These are phyloP conservation scores for Pentalonia nigronervosa DNA, from an alignment of 1,140 invertebrate species.

Conservation along the genomic window DNA sequence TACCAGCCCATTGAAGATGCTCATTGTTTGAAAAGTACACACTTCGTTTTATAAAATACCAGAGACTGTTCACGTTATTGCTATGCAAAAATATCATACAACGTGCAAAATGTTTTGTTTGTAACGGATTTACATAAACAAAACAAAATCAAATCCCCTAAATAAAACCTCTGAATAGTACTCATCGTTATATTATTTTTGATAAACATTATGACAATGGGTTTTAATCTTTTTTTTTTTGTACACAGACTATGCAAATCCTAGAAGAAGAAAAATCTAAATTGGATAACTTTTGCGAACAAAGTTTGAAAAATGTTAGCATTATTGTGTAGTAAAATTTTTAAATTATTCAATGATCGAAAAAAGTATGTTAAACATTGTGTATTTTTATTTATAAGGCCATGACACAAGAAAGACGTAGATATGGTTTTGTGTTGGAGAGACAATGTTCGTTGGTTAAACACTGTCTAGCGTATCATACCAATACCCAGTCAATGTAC, in stretches of 20 bases:
- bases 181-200: not conserved
- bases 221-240: slow-evolving; percentile 60
- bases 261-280: slow-evolving; percentile 90
- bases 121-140: slow-evolving; percentile 25
- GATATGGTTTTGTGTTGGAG: slow-evolving; percentile 92
- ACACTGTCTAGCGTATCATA: slow-evolving; percentile 88
- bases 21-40: slow-evolving; percentile 40
- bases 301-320: slow-evolving; percentile 89
- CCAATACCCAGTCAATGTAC: slow-evolving; percentile 77
- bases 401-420: slow-evolving; percentile 89
- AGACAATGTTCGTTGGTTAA: slow-evolving; percentile 90
- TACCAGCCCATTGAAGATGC: slow-evolving; percentile 49
- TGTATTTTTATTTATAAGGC: slow-evolving; percentile 69
- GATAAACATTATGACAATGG: not conserved
- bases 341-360: not conserved
- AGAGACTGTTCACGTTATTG: not conserved
- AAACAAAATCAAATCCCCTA: slow-evolving; percentile 35
- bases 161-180: not conserved
- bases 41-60: slow-evolving; percentile 37
- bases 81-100: not conserved
- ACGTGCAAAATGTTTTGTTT: slow-evolving; percentile 14
- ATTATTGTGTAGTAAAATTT: not conserved
- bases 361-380: not conserved
- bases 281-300: slow-evolving; percentile 87
- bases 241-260: slow-evolving; percentile 82